Conservation (phyloP, 2,797 vertebrate species). For the Etheostoma nigrum region DNA sequence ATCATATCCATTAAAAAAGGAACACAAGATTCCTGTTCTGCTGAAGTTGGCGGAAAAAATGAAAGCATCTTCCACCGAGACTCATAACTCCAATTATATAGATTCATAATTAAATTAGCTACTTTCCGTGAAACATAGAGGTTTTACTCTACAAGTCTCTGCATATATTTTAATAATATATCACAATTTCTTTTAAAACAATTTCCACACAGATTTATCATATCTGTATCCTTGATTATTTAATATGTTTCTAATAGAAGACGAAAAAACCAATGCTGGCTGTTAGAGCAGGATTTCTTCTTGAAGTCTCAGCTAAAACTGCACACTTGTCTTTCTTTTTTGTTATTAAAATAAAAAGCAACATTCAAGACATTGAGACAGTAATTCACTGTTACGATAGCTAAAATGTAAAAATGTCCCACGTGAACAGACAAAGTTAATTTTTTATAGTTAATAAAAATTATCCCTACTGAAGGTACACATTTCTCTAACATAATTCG, state of each 20-base stretch:
- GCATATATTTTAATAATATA: neutral
- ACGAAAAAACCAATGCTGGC: too few species aligned
- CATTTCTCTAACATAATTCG: too few species aligned
- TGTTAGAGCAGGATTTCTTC: neutral
- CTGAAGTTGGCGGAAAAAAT: neutral
- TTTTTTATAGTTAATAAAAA: too few species aligned
- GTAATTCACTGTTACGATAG: too few species aligned
- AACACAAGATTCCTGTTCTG: neutral
- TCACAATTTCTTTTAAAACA: neutral
- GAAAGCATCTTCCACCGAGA: neutral
- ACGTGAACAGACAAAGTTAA: too few species aligned
- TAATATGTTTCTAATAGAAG: neutral
- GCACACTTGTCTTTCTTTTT: neutral
- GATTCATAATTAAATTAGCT: neutral
- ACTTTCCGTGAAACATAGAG: neutral
- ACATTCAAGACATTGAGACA: too few species aligned
- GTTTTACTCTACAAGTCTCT: neutral
- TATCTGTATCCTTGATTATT: neutral
- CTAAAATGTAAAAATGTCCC: too few species aligned
- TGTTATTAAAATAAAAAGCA: neutral
- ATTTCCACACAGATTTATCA: neutral
- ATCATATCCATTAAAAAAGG: slow-evolving; percentile 53
- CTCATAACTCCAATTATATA: neutral
- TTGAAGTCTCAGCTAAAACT: neutral
- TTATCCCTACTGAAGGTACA: too few species aligned